Percentiles rank a stretch among this genome's conserved stretches.
These are phyloP conservation scores for Phrynocephalus guinanensis DNA, from an alignment of 2,797 vertebrate species.

Conservation along the genomic window DNA sequence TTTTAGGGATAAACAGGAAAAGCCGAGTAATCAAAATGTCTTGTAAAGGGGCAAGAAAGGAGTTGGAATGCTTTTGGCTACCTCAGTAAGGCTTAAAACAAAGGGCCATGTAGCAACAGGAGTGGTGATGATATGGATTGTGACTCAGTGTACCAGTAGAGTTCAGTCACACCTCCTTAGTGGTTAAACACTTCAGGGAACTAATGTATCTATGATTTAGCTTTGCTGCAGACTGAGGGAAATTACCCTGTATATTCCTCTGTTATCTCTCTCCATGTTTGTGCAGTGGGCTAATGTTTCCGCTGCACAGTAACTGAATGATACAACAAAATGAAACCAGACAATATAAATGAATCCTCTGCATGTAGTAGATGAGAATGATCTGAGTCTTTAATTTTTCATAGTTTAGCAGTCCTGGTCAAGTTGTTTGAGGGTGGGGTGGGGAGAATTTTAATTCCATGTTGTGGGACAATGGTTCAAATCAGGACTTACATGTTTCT, in stretches of 20 bases:
- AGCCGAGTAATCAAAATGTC: background rate
- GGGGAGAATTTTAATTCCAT: too few relatives aligned
- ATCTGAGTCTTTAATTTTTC: too few relatives aligned
- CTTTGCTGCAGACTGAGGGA: background rate
- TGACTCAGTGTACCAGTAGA: background rate
- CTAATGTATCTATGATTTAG: background rate
- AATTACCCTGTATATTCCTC: conserved; percentile 17
- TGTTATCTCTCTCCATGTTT: background rate
- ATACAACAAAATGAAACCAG: conserved; percentile 19
- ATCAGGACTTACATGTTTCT: too few relatives aligned
- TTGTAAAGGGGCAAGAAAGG: too few relatives aligned
- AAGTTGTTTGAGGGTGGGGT: too few relatives aligned
- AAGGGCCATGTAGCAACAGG: background rate
- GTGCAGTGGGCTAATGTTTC: fast-evolving
- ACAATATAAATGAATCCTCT: background rate
- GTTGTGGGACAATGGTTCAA: too few relatives aligned
- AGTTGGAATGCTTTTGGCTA: conserved; percentile 1
- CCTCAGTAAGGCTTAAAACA: background rate
- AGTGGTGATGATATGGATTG: background rate
- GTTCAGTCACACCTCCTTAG: conserved; percentile 8
- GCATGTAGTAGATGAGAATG: too few relatives aligned
- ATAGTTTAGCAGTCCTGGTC: too few relatives aligned
- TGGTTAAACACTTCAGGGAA: background rate
- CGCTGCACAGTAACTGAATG: conserved; percentile 39
- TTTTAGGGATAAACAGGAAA: background rate